Evolutionary conservation across 92 coral and sea anemone genomes (phyloP).

Genomic region (Zoanthus sansibaricus): DNA sequence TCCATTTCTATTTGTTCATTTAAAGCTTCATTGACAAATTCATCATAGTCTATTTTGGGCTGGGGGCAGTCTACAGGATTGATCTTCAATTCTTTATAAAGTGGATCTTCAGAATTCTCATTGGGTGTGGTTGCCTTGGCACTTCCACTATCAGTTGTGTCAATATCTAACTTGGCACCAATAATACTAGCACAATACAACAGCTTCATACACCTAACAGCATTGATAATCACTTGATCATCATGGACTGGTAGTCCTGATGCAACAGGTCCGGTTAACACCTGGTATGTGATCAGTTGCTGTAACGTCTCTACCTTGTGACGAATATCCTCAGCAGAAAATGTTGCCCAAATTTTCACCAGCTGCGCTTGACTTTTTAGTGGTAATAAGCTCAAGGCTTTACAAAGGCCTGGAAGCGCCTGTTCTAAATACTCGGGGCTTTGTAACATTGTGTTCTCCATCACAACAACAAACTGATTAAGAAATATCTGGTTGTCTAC

Average conservation of each 20-base stretch:
- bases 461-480: constrained; percentile 86
- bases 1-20: constrained; percentile 89
- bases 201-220: constrained; percentile 86
- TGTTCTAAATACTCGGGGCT: constrained; percentile 94
- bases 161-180: constrained; percentile 72
- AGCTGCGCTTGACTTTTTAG: constrained; percentile 70
- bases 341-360: constrained; percentile 83
- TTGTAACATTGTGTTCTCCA: constrained; percentile 93
- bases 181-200: constrained; percentile 80
- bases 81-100: constrained; percentile 67
- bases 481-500: constrained; percentile 69
- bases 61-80: constrained; percentile 69
- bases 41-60: constrained; percentile 72
- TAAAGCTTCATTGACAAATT: constrained; percentile 86
- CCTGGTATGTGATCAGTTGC: constrained; percentile 90
- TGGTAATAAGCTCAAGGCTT: constrained; percentile 82
- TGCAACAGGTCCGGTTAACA: constrained; percentile 89
- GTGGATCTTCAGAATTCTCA: constrained; percentile 62
- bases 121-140: not conserved
- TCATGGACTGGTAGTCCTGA: constrained; percentile 78
- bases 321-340: constrained; percentile 70
- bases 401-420: constrained; percentile 93
- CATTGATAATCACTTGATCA: constrained; percentile 83
- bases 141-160: constrained; percentile 44
- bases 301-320: constrained; percentile 91